Evolutionary conservation across 2,797 vertebrate species (phyloP).

Genomic region (Valencia hispanica): DNA sequence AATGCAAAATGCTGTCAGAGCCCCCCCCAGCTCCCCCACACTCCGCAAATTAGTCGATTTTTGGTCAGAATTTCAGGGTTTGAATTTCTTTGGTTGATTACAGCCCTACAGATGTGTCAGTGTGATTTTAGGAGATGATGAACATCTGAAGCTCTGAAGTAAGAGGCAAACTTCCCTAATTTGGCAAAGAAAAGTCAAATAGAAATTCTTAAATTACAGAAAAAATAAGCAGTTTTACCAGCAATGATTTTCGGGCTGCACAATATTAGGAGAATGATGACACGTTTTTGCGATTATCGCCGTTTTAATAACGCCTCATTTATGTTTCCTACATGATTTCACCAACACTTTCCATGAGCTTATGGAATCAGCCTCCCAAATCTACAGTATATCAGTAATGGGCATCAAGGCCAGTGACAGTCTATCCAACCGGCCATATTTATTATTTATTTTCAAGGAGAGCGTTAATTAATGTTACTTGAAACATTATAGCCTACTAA

Average conservation of each 20-base stretch:
- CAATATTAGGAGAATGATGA: background rate
- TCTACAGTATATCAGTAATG: background rate
- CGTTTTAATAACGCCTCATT: background rate
- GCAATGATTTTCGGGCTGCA: background rate
- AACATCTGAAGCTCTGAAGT: slow-evolving; percentile 13
- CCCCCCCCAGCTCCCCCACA: no score
- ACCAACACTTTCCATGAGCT: background rate
- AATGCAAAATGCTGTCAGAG: no score
- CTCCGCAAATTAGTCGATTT: no score
- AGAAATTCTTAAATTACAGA: background rate
- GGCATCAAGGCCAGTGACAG: background rate
- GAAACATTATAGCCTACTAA: slow-evolving; percentile 3
- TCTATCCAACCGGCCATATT: background rate
- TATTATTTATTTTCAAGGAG: background rate
- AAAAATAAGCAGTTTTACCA: background rate
- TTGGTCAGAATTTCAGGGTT: no score
- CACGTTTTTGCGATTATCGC: background rate
- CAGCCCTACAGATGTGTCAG: slow-evolving; percentile 13
- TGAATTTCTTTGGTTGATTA: no score
- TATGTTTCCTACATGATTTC: background rate
- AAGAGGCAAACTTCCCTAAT: background rate
- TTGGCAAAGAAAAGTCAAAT: background rate
- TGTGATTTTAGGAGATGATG: slow-evolving; percentile 18
- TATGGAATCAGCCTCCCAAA: background rate
- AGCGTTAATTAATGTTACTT: background rate